Evolutionary conservation across 1,140 invertebrate species (phyloP), one percentile per base, ranked within the genome.

Genomic region (Heliconius eleuchia): DNA sequence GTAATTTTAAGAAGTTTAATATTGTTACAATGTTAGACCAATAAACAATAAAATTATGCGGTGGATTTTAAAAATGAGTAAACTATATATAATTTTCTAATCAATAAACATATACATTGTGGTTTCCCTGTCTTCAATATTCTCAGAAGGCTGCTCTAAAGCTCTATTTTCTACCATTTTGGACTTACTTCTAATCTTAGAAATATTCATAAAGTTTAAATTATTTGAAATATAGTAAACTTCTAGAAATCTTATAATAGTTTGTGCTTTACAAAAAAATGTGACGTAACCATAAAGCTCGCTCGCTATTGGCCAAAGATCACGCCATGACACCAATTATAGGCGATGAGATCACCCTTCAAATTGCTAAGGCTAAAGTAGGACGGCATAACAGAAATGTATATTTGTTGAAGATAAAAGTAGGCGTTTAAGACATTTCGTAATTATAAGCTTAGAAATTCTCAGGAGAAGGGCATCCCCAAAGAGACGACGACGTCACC

Each of bases 391-490:
- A 81, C 77, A 78, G 75, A 91, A 92, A 92, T 87, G 91, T 89
- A 82, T 85, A 78, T 81, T 79, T 77, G 66, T 80, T n/a, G 71
- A 81, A 84, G 82, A 75, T 82, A 88, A 87, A 82, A 79, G 81
- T 84, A 73, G 92, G 91, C 89, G 83, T 80, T 91, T 94, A 92
- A 23, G 89, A 82, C 89, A 81, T 91, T 94, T 91, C 74, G 83
- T 83, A 80, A 78, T 79, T 79, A 81, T 77, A 72, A 78, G 75
- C 73, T 85, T 72, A 85, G 84, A 89, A 91, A 89, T 91, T 90
- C 89, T 91, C 82, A 85, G 86, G 88, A 93, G 89, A 92, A 92
- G 91, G 92, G 91, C 91, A 93, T 93, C 91, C 92, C 92, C 92
- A 90, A 93, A 92, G 88, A 82, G 88, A 88, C 77, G 85, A 85